phyloP scores from a whole-genome alignment of 2,888 invertebrate genomes.

The Liposcelis brunnea region DNA sequence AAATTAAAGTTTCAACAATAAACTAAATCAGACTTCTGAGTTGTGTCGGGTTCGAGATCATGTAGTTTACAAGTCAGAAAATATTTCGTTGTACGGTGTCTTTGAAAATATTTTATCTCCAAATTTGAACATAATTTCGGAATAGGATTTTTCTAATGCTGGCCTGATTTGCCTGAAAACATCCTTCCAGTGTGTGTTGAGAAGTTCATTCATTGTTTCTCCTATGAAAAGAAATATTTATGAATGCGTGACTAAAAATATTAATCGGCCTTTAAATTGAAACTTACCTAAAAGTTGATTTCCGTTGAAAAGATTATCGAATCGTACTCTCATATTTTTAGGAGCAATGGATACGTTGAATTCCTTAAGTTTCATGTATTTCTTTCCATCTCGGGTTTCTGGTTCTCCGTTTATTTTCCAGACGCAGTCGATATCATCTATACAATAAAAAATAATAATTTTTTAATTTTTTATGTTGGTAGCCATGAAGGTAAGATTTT shows the following conservation, averaged over 20 bases:
- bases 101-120: slow-evolving; percentile 11
- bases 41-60: no score
- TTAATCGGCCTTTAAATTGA: background rate
- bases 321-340: background rate
- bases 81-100: slow-evolving; percentile 13
- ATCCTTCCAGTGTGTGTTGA: slow-evolving; percentile 14
- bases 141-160: slow-evolving; percentile 10
- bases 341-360: background rate
- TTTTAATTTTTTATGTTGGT: no score
- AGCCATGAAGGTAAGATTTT: no score
- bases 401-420: slow-evolving; percentile 4
- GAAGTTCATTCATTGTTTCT: slow-evolving; percentile 13
- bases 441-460: background rate
- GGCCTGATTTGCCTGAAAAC: slow-evolving; percentile 13
- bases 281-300: slow-evolving; percentile 8
- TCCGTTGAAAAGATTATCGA: slow-evolving; percentile 10
- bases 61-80: slow-evolving; percentile 9
- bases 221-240: slow-evolving; percentile 11
- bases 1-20: no score
- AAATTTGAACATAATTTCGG: slow-evolving; percentile 11
- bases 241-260: slow-evolving; percentile 7
- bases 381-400: background rate
- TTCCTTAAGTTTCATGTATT: slow-evolving; percentile 8
- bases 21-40: no score
- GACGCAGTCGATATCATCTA: background rate